Conservation (phyloP, 1,140 invertebrate species). For the Pogonus chalceus region DNA sequence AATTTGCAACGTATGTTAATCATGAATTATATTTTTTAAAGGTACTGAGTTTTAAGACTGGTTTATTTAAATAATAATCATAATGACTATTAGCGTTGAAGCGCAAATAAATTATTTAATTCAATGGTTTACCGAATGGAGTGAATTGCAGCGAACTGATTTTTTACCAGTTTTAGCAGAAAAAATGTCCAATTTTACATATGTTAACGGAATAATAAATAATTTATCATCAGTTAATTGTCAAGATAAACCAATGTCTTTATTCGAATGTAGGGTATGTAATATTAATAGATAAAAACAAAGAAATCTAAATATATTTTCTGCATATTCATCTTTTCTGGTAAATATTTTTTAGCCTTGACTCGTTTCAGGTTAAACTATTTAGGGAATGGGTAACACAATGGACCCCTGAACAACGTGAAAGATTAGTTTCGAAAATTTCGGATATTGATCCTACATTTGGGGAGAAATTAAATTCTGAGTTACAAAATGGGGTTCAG, state of each 20-base stretch:
- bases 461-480: constrained; percentile 55
- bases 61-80: constrained; percentile 24
- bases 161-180: constrained; percentile 70
- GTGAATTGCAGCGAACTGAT: constrained; percentile 72
- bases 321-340: too few species aligned
- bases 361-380: constrained; percentile 53
- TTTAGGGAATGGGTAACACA: constrained; percentile 77
- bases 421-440: constrained; percentile 55
- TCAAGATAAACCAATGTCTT: constrained; percentile 65
- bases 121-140: constrained; percentile 84
- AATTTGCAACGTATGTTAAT: neutral
- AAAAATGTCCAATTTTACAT: constrained; percentile 45
- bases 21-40: neutral
- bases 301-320: neutral
- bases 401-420: constrained; percentile 67
- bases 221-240: constrained; percentile 55
- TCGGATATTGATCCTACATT: constrained; percentile 60
- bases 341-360: constrained; percentile 8
- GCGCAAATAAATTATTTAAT: constrained; percentile 67
- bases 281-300: constrained; percentile 6
- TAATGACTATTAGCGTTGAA: constrained; percentile 41
- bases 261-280: constrained; percentile 77
- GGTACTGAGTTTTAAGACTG: neutral
- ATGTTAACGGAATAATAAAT: constrained; percentile 64
- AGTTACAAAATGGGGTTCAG: constrained; percentile 34